Evolutionary conservation across 2,113 vertebrate species (phyloP), one percentile per base, ranked within the genome.

Genomic region (Hylia prasina): DNA sequence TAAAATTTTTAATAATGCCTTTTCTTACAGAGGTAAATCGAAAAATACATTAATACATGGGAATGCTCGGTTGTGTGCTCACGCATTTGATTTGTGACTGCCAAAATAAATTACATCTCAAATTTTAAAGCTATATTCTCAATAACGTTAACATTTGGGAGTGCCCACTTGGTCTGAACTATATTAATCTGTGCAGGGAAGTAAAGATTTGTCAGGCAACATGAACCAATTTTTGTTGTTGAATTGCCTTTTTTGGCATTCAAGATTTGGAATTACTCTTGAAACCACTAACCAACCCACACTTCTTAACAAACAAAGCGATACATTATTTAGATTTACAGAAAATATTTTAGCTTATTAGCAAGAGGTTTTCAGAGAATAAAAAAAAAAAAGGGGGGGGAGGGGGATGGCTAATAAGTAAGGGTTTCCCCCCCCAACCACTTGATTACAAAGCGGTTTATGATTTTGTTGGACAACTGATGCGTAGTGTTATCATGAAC

Each of bases 291-390:
- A 85, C 75, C 79, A 92, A 56, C 84, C 86, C 81, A 88, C 79
- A 51, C 61, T 90, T 64, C 78, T 83, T 57, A 76, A 93, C 82
- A 90, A 91, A 95, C 64, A 94, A 96, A 94, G 88, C 81, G 92
- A 66, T 90, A 87, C 21, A 16, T 93, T 94, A 90, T 81, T 85
- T 65, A 94, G 79, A 69, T 71, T 40, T 79, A 81, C 72, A 75
- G 72, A 93, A 96, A 95, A 86, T 77, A 68, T 80, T 94, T 58
- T 40, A 37, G 12, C 18, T 78, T 84, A 83, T 75, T 92, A 90
- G 37, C 56, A 86, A 87, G 25, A 83, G 39, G 44, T 81, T 95
- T 94, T 63, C 81, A 93, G 56, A 83, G n/a, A 16, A 58, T 35
- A 3, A n/a, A 45, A 53, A 12, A 57, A 42, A 68, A 8, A 44